Evolutionary conservation across 2,797 vertebrate species (phyloP).

Genomic region (Ibycter americanus): DNA sequence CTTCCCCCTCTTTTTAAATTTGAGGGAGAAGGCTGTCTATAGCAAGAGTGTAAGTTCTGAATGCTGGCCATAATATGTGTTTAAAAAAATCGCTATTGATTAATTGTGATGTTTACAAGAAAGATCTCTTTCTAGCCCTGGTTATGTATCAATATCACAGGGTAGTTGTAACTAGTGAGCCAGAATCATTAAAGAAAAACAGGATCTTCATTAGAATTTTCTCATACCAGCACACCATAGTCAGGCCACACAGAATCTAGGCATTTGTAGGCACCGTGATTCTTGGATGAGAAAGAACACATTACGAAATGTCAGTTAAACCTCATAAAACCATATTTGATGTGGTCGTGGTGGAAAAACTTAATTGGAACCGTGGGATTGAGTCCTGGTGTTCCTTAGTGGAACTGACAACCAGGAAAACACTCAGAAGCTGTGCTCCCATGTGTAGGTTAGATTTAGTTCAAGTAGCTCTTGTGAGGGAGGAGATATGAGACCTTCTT

Average conservation of each 20-base stretch:
- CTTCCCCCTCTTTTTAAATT: neutral
- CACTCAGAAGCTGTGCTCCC: neutral
- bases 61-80: rapidly evolving
- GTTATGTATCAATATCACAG: rapidly evolving
- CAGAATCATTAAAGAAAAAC: neutral
- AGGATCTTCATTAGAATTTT: neutral
- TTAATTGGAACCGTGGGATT: neutral
- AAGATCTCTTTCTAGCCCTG: neutral
- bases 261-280: neutral
- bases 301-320: neutral
- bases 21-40: neutral
- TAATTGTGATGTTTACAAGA: neutral
- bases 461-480: neutral
- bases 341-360: neutral
- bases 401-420: neutral
- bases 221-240: rapidly evolving
- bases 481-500: neutral
- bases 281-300: neutral
- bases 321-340: rapidly evolving
- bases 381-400: neutral
- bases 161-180: neutral
- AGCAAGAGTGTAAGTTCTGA: rapidly evolving
- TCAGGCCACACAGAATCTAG: neutral
- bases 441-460: neutral
- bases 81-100: neutral